Evolutionary conservation across 2,888 invertebrate genomes (phyloP), one percentile per base, ranked within the genome.

Genomic region (Heteromyza rotundicornis): DNA sequence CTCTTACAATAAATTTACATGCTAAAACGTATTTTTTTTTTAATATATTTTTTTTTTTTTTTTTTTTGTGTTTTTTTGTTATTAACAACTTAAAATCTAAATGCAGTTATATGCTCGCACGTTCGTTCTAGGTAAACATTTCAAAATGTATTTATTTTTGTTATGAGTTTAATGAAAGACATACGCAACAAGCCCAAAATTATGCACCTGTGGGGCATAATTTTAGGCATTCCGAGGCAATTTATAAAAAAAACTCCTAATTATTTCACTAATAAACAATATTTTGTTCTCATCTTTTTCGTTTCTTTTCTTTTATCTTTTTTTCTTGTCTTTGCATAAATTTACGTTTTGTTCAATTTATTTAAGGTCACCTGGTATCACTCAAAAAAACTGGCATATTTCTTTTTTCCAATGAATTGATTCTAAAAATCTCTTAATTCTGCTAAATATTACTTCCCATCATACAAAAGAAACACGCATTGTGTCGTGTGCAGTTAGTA

Each of bases 281-380:
- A 47, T 3, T 20, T 19, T 14, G 5, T 17, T 20, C 19, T 20
- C 7, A 19, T 47, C 3, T 20, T 40, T 3, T 47, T 47, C 47
- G 19, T 60, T 59, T 47, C 47, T 36, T 60, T 62, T 60, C 32
- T 58, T 68, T 66, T 64, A 65, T 64, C 63, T 66, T 63, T 60
- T 70, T 73, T 65, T n/a, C n/a, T n/a, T n/a, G n/a, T n/a, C n/a
- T n/a, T n/a, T n/a, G n/a, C n/a, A n/a, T n/a, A n/a, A n/a, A n/a
- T n/a, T n/a, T n/a, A n/a, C n/a, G n/a, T n/a, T 68, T 71, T 71
- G 68, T 69, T 72, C 66, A 77, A 67, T 73, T 71, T 68, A 67
- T 72, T 75, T 81, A 81, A 81, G 81, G 81, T 81, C 81, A 81
- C 81, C 79, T 82, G 78, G 74, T 81, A 82, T 82, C 81, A 81